These are phyloP conservation scores for Gouania willdenowi DNA, from an alignment of 2,797 vertebrate species.

Conservation along the genomic window DNA sequence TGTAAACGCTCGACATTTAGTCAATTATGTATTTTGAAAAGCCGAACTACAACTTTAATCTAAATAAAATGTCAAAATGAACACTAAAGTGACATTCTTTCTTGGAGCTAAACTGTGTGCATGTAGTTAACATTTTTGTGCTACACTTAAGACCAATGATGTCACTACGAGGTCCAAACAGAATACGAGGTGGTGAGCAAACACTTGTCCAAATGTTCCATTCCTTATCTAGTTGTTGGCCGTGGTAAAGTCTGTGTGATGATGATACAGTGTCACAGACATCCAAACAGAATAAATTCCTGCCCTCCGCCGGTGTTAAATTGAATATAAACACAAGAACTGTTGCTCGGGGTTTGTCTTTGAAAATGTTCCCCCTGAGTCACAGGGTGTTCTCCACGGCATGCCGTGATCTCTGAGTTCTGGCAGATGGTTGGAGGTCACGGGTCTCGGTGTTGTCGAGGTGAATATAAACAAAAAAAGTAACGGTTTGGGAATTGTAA, in stretches of 20 bases:
- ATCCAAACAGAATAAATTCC: conserved; percentile 75
- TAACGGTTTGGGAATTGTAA: conserved; percentile 18
- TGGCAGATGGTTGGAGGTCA: conserved; percentile 40
- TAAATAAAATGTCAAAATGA: not conserved
- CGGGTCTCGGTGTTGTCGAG: conserved; percentile 14
- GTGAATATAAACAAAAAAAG: conserved; percentile 51
- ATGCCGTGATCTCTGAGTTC: conserved; percentile 28
- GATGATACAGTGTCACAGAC: conserved; percentile 58
- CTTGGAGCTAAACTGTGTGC: conserved; percentile 5
- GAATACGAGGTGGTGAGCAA: conserved; percentile 52
- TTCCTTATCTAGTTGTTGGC: conserved; percentile 68
- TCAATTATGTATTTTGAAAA: too few species aligned
- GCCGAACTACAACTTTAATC: too few species aligned
- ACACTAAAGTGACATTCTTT: conserved; percentile 4
- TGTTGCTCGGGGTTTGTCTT: conserved; percentile 36
- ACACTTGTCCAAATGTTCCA: conserved; percentile 64
- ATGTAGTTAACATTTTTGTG: conserved; percentile 30
- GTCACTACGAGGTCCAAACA: conserved; percentile 45
- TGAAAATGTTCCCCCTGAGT: conserved; percentile 11
- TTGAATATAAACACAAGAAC: conserved; percentile 69
- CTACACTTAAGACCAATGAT: conserved; percentile 36
- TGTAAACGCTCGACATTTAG: too few species aligned
- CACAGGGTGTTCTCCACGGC: conserved; percentile 13
- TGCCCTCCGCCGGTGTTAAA: conserved; percentile 61
- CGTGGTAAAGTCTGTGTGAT: conserved; percentile 43